These are phyloP conservation scores for Acheta domesticus DNA, from an alignment of 2,888 invertebrate genomes.

Conservation along the genomic window DNA sequence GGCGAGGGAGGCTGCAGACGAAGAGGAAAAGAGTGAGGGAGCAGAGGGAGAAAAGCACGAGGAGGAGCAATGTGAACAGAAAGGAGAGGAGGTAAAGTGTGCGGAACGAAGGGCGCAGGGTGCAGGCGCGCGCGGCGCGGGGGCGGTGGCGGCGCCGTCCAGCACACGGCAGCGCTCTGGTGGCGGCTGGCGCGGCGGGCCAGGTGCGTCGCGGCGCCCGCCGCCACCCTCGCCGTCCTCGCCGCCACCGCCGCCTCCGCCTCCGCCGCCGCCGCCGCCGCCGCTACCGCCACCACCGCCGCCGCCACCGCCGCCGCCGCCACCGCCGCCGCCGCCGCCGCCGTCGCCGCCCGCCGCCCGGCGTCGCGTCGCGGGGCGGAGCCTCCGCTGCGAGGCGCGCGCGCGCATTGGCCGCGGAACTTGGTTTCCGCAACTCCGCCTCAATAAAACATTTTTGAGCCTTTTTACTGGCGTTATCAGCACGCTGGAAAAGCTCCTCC, in stretches of 20 bases:
- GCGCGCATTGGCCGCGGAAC: conserved; percentile 33
- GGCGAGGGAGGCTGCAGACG: neutral
- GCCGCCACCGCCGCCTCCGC: neutral
- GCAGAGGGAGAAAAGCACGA: conserved; percentile 27
- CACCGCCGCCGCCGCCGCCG: neutral
- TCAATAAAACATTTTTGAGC: conserved; percentile 36
- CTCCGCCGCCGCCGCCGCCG: neutral
- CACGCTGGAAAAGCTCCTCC: conserved; percentile 31
- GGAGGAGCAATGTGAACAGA: conserved; percentile 25
- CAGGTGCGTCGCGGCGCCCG: neutral
- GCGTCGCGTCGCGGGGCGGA: conserved; percentile 25
- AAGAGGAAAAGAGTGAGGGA: neutral
- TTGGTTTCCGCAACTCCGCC: conserved; percentile 33
- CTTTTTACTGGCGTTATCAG: conserved; percentile 36
- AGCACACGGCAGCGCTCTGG: neutral
- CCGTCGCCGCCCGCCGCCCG: neutral
- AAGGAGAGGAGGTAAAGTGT: neutral
- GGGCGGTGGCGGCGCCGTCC: neutral
- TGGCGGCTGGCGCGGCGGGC: neutral
- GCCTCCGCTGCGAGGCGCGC: neutral
- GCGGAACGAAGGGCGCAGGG: neutral
- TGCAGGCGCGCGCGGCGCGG: neutral
- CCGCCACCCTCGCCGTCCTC: neutral
- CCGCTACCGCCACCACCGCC: neutral
- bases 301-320: neutral